phyloP scores from a whole-genome alignment of 2,888 invertebrate genomes.

The Frankliniella intonsa region DNA sequence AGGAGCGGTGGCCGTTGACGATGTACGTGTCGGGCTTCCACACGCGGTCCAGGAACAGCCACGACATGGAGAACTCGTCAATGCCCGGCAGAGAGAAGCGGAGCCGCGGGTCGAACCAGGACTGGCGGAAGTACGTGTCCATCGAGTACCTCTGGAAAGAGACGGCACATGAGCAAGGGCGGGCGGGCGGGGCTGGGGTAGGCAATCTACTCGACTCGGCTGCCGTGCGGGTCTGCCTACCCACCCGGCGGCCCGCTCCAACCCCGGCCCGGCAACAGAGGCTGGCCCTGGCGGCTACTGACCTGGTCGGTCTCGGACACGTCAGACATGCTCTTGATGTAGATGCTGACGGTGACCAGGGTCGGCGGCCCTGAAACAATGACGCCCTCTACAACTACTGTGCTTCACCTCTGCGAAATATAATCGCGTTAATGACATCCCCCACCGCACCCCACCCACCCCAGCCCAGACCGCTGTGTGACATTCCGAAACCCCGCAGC shows the following conservation, averaged over 20 bases:
- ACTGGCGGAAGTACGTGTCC: constrained; percentile 49
- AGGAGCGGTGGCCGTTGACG: constrained; percentile 52
- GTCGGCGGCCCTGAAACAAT: constrained; percentile 44
- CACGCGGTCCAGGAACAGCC: constrained; percentile 53
- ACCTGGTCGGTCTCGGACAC: constrained; percentile 48
- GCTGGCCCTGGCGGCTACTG: constrained; percentile 32
- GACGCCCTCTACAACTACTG: no score
- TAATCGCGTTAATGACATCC: no score
- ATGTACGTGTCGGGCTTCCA: constrained; percentile 59
- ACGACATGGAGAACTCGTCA: constrained; percentile 50
- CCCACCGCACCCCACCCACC: no score
- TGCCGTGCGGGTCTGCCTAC: no score
- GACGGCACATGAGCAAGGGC: background rate
- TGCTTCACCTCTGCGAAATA: no score
- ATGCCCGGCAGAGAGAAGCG: constrained; percentile 44
- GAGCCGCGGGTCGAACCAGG: constrained; percentile 53
- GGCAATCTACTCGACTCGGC: no score
- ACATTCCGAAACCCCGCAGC: no score
- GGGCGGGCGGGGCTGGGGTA: background rate
- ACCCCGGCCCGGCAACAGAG: no score
- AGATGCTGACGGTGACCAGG: constrained; percentile 45
- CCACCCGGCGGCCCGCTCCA: no score
- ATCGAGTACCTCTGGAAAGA: constrained; percentile 44
- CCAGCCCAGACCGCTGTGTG: no score
- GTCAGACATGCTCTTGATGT: constrained; percentile 48